Conservation (phyloP, 2,113 vertebrate genomes). For the Pachycephala philippinensis region DNA sequence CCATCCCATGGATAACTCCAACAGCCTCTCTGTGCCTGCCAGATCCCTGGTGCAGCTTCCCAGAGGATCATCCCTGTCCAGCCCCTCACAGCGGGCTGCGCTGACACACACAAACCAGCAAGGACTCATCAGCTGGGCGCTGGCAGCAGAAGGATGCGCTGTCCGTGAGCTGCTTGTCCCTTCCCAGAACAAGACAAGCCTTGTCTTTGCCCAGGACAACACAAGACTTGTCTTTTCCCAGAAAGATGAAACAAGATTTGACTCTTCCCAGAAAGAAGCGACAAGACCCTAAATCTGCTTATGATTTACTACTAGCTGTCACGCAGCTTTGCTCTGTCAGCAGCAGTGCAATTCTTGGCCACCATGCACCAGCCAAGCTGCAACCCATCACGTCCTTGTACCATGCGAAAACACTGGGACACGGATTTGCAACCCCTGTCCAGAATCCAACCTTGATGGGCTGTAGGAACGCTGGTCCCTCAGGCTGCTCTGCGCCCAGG, state of each 20-base stretch:
- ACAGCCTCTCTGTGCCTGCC: neutral
- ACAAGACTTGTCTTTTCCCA: neutral
- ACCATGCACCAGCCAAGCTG: neutral
- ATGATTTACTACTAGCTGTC: neutral
- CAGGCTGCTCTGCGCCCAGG: neutral
- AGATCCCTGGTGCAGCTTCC: neutral
- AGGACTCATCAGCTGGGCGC: neutral
- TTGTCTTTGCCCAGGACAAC: neutral
- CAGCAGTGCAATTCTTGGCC: neutral
- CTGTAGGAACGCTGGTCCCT: accelerated
- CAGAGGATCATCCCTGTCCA: neutral
- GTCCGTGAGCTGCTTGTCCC: neutral
- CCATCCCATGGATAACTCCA: accelerated
- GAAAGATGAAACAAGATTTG: neutral
- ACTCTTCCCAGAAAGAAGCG: neutral
- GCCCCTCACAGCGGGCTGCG: neutral
- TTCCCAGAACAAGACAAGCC: neutral
- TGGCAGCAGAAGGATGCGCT: neutral
- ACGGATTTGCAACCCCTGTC: neutral
- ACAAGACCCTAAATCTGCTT: neutral
- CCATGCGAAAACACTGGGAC: neutral
- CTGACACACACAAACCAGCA: neutral
- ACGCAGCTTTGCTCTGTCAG: accelerated
- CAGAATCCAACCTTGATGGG: neutral
- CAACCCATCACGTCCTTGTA: neutral